Percentiles rank a stretch among this genome's conserved stretches.
These are phyloP conservation scores for Agrotis ipsilon DNA, from an alignment of 2,888 invertebrate genomes.

Conservation along the genomic window DNA sequence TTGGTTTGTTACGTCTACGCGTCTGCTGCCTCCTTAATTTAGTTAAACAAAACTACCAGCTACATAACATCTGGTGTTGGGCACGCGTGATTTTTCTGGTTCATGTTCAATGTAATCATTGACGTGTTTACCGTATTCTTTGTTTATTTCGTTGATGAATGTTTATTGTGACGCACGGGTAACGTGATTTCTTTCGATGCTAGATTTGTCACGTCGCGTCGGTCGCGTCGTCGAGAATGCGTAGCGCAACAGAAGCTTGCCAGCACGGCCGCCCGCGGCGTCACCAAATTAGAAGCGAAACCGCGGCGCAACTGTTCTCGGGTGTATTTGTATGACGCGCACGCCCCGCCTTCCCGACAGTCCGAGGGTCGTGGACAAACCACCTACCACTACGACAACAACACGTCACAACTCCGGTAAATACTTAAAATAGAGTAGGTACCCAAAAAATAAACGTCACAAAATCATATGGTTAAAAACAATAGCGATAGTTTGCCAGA, in stretches of 20 bases:
- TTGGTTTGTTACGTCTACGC: slow-evolving; percentile 33
- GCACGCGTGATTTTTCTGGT: slow-evolving; percentile 34
- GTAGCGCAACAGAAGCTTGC: slow-evolving; percentile 68
- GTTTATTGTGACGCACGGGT: slow-evolving; percentile 68
- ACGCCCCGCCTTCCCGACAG: slow-evolving; percentile 81
- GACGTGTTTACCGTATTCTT: slow-evolving; percentile 66
- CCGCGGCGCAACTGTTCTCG: slow-evolving; percentile 70
- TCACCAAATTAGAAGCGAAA: slow-evolving; percentile 89
- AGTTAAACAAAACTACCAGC: slow-evolving; percentile 24
- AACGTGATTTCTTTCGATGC: slow-evolving; percentile 58
- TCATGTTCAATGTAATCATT: slow-evolving; percentile 71
- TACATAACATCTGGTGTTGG: slow-evolving; percentile 37
- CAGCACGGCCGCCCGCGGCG: slow-evolving; percentile 72
- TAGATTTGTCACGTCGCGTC: slow-evolving; percentile 65
- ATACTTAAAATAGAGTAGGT: slow-evolving; percentile 75
- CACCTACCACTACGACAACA: slow-evolving; percentile 71
- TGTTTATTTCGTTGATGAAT: slow-evolving; percentile 63
- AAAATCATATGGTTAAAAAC: slow-evolving; percentile 62
- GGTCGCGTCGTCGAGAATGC: slow-evolving; percentile 76
- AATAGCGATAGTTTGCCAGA: slow-evolving; percentile 66
- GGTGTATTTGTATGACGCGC: slow-evolving; percentile 82
- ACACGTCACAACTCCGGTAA: slow-evolving; percentile 73
- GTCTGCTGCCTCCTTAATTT: slow-evolving; percentile 28
- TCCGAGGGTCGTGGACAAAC: slow-evolving; percentile 75
- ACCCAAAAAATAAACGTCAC: slow-evolving; percentile 64